Evolutionary conservation across 2,113 vertebrate genomes (phyloP).

Genomic region (Emydocephalus ijimae): DNA sequence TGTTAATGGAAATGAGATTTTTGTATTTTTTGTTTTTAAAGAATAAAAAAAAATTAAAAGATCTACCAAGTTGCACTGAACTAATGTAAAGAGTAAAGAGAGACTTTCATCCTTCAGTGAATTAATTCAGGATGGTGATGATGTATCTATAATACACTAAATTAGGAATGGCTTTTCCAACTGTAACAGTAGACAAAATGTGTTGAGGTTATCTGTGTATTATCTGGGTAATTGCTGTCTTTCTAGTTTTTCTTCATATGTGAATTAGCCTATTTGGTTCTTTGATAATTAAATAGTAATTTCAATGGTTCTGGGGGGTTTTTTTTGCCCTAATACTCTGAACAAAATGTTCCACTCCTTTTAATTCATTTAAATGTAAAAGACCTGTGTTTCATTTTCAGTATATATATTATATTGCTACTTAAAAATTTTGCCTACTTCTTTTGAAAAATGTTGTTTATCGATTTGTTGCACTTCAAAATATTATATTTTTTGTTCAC

Average conservation of each 20-base stretch:
- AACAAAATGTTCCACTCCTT: background rate
- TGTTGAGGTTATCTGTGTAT: rapidly evolving
- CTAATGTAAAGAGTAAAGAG: background rate
- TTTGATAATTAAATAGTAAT: background rate
- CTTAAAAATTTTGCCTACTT: background rate
- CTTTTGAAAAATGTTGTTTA: background rate
- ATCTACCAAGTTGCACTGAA: background rate
- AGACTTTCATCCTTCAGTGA: background rate
- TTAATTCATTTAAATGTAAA: background rate
- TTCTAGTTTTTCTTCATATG: background rate
- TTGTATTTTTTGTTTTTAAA: too few species aligned
- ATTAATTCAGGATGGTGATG: background rate
- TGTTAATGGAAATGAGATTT: too few species aligned
- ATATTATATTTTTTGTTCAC: background rate
- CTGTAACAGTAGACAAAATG: background rate
- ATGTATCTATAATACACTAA: background rate
- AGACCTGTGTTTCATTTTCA: background rate
- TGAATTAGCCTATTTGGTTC: background rate
- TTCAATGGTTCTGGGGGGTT: background rate
- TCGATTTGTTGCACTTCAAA: background rate
- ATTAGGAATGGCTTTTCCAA: background rate
- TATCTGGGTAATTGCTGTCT: background rate
- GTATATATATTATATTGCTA: background rate
- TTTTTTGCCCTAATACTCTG: background rate
- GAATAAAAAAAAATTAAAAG: background rate